Evolutionary conservation across 2,797 vertebrate species (phyloP).

Genomic region (Steatocranus sp.): DNA sequence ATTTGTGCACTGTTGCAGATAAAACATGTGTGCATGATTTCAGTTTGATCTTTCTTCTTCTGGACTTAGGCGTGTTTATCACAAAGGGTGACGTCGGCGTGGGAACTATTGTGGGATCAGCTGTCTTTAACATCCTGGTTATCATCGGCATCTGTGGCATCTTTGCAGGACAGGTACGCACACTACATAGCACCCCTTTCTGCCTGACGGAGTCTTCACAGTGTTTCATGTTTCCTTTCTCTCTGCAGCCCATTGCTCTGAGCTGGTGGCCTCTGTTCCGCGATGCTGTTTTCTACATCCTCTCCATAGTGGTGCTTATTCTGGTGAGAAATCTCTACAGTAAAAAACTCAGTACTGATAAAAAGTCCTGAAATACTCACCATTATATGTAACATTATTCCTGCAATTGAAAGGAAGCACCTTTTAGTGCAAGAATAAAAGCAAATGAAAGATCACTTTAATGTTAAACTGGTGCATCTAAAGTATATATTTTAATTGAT

Average conservation of each 20-base stretch:
- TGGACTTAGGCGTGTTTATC: slow-evolving; percentile 78
- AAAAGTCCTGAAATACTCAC: background rate
- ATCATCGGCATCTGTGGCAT: slow-evolving; percentile 82
- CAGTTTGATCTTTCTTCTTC: background rate
- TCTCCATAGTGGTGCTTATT: slow-evolving; percentile 79
- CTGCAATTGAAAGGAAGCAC: background rate
- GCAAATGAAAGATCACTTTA: background rate
- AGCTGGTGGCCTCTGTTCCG: slow-evolving; percentile 83
- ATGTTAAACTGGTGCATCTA: background rate
- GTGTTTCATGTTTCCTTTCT: background rate
- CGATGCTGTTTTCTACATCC: slow-evolving; percentile 77
- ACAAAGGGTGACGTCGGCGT: slow-evolving; percentile 82
- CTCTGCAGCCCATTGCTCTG: slow-evolving; percentile 68
- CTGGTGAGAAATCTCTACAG: slow-evolving; percentile 63
- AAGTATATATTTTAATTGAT: background rate
- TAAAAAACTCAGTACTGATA: background rate
- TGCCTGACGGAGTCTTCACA: background rate
- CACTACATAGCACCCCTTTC: background rate
- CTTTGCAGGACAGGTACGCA: slow-evolving; percentile 72
- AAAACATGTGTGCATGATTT: background rate
- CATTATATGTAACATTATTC: background rate
- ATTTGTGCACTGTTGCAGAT: background rate
- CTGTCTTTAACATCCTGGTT: slow-evolving; percentile 82
- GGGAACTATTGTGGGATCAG: slow-evolving; percentile 82
- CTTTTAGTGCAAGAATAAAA: background rate